Base-by-base conservation (phyloP, 2,113 vertebrate genomes). In the Albula goreensis region DNA sequence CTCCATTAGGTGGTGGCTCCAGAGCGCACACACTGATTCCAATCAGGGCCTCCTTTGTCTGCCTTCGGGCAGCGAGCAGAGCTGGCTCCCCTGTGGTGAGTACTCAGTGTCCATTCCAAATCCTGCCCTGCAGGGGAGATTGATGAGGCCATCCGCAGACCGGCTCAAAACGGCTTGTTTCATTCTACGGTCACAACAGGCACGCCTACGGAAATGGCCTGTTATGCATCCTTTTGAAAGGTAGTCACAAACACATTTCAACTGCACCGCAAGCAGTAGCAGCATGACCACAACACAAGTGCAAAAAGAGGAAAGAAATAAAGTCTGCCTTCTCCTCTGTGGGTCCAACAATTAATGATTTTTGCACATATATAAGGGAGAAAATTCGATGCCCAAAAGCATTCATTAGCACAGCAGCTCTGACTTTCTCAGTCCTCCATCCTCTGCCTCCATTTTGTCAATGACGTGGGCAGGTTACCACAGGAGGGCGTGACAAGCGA, bases 31-130 rank as follows among this genome's bases (percentile, higher is more conserved):
- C 53, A 80, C 51, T 31, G 60, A 82, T 81, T 81, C 83, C 50
- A 87, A 82, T 60, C 53, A 25, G 50, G 13, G 60, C 77, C n/a
- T 81, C 53, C 82, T 41, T 66, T 60, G 41, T 50, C 56, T 83
- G 52, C 87, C 87, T 80, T 15, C 81, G 78, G 87, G 81, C 81
- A 84, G 51, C 15, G 57, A 31, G 52, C 70, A 66, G 13, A 79
- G 60, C 31, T 66, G 80, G 70, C 70, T 51, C 70, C 51, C 31
- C 70, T 81, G 49, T 84, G 9, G 63, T 85, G 78, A 74, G 48
- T 77, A 53, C 77, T 50, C 13, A 57, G 70, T 17, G 80, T 50
- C 63, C 13, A 49, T 82, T 66, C 19, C 9, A 82, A 86, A 86
- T 52, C 50, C 31, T 56, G 50, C 84, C 74, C 84, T 84, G 84